Evolutionary conservation across 2,888 invertebrate species (phyloP).

Genomic region (Leptopilina syphax): DNA sequence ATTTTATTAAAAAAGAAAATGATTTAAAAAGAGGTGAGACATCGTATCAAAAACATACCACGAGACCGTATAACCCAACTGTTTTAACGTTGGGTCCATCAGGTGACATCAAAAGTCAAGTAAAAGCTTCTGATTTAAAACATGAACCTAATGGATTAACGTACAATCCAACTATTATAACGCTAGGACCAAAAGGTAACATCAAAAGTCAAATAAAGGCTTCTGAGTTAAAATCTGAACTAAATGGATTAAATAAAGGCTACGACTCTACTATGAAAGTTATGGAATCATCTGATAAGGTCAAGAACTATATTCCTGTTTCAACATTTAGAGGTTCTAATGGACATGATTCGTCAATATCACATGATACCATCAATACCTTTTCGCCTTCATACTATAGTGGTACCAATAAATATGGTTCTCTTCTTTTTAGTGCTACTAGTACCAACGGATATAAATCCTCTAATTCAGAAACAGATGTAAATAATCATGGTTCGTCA

Average conservation of each 20-base stretch:
- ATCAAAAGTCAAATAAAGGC: constrained; percentile 2
- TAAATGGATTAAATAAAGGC: not conserved
- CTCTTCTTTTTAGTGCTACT: not conserved
- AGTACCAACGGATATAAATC: not conserved
- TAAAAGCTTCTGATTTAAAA: not conserved
- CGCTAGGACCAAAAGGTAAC: constrained; percentile 19
- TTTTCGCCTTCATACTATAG: not conserved
- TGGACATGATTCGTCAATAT: not conserved
- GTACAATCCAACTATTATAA: constrained; percentile 28
- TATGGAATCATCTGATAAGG: not conserved
- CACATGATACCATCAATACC: not conserved
- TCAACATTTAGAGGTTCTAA: not conserved
- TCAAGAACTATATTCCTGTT: not conserved
- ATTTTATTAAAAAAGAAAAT: not conserved
- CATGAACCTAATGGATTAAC: not conserved
- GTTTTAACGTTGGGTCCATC: constrained; percentile 23
- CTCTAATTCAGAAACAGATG: not conserved
- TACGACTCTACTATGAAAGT: not conserved
- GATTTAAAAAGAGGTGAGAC: not conserved
- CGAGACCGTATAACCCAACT: constrained; percentile 14
- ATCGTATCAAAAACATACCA: not conserved
- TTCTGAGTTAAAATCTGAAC: constrained; percentile 1
- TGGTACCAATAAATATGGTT: not conserved
- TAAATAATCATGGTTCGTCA: not conserved
- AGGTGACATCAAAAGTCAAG: constrained; percentile 8